Evolutionary conservation across 2,113 vertebrate genomes (phyloP).

Genomic region (Pomatostomus ruficeps): DNA sequence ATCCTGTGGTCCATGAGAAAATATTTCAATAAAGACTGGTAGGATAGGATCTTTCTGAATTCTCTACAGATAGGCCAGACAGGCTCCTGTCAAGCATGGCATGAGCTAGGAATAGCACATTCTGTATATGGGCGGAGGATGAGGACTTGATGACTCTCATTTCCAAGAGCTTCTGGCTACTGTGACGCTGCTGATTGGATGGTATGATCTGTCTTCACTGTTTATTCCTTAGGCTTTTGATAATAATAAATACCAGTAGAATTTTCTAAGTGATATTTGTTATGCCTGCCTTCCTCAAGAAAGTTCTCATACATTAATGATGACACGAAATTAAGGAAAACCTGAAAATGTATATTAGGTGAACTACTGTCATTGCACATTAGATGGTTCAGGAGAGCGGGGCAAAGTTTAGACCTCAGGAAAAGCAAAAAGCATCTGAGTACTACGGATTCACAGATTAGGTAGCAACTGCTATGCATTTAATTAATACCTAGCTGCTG

Average conservation of each 20-base stretch:
- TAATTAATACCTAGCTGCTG: background rate
- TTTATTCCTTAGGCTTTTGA: background rate
- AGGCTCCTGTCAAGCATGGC: background rate
- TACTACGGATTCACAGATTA: background rate
- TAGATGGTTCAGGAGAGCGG: background rate
- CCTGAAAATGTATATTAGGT: background rate
- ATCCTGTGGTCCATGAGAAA: background rate
- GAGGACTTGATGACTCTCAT: background rate
- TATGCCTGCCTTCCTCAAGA: background rate
- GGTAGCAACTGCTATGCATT: background rate
- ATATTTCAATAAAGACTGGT: background rate
- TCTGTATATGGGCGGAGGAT: background rate
- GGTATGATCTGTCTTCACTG: background rate
- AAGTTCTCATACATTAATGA: background rate
- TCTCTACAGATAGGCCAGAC: background rate
- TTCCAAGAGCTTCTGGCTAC: background rate
- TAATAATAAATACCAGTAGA: background rate
- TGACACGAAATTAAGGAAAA: background rate
- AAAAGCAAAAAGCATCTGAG: background rate
- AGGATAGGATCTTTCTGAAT: background rate
- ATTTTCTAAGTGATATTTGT: background rate
- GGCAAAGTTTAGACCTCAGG: background rate
- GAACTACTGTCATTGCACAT: background rate
- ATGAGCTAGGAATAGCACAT: background rate
- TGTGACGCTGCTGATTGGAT: background rate